Evolutionary conservation across 2,797 vertebrate genomes (phyloP).

Genomic region (Poecile montanus): DNA sequence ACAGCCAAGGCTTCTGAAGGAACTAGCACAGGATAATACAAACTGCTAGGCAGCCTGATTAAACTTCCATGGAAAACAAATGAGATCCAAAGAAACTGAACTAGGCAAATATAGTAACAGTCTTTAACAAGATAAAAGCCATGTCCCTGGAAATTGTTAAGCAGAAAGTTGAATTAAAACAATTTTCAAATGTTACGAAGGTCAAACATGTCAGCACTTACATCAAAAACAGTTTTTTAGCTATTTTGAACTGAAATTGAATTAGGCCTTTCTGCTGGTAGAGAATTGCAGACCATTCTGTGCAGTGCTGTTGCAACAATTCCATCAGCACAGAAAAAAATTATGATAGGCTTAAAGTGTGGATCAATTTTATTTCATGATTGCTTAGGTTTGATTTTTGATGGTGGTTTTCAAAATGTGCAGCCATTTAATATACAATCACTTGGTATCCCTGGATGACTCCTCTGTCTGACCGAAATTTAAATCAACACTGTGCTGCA

Average conservation of each 20-base stretch:
- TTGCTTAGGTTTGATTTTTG: neutral
- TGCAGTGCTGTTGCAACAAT: neutral
- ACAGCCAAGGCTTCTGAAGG: neutral
- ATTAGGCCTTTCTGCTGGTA: neutral
- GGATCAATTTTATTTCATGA: neutral
- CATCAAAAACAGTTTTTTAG: neutral
- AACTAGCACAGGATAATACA: neutral
- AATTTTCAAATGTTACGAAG: neutral
- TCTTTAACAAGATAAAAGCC: neutral
- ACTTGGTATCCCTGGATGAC: neutral
- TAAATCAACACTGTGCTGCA: neutral
- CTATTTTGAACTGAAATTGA: neutral
- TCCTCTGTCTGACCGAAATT: neutral
- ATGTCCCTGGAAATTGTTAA: neutral
- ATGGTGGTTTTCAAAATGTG: neutral
- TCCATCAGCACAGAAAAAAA: neutral
- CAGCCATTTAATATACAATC: neutral
- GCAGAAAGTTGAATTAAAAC: neutral
- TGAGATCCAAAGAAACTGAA: neutral
- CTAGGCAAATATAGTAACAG: neutral
- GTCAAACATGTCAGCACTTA: neutral
- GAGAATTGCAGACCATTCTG: neutral
- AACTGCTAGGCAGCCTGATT: neutral
- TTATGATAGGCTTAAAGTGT: neutral
- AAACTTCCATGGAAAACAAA: neutral